Evolutionary conservation across 2,888 invertebrate species (phyloP).

Genomic region (Augochlorella aurata): DNA sequence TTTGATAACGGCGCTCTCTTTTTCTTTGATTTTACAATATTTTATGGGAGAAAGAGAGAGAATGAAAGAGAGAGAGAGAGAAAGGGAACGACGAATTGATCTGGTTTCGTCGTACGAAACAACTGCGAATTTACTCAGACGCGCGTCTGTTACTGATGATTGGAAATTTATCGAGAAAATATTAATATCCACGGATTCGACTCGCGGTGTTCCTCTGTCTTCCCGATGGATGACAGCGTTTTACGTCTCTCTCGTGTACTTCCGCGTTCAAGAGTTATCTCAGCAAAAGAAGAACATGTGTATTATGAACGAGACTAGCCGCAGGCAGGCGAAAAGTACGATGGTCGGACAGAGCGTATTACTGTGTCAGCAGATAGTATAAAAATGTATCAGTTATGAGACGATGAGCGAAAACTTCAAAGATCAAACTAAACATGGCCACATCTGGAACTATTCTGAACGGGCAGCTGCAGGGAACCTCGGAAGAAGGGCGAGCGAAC

Average conservation of each 20-base stretch:
- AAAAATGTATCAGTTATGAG: slow-evolving; percentile 70
- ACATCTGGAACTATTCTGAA: slow-evolving; percentile 82
- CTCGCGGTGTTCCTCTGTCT: slow-evolving; percentile 45
- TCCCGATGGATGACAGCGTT: slow-evolving; percentile 56
- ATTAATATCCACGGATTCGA: slow-evolving; percentile 50
- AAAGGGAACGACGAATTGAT: slow-evolving; percentile 59
- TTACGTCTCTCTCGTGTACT: slow-evolving; percentile 57
- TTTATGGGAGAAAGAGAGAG: slow-evolving; percentile 32
- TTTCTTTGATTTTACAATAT: slow-evolving; percentile 40
- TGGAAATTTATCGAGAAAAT: slow-evolving; percentile 30
- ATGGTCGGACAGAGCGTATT: slow-evolving; percentile 73
- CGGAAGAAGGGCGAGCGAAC: slow-evolving; percentile 61
- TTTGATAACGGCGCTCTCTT: slow-evolving; percentile 32
- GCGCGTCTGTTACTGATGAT: slow-evolving; percentile 39
- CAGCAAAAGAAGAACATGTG: slow-evolving; percentile 62
- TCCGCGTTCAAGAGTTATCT: slow-evolving; percentile 61
- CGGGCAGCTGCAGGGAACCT: slow-evolving; percentile 68
- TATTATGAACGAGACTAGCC: slow-evolving; percentile 64
- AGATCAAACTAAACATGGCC: slow-evolving; percentile 82
- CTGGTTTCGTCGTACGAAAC: slow-evolving; percentile 38
- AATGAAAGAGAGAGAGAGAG: slow-evolving; percentile 57
- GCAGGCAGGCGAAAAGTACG: slow-evolving; percentile 74
- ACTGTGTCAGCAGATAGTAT: slow-evolving; percentile 70
- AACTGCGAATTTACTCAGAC: slow-evolving; percentile 44
- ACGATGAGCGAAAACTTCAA: slow-evolving; percentile 79